These are phyloP conservation scores for Anorthoa munda DNA, from an alignment of 2,888 invertebrate species.

Conservation along the genomic window DNA sequence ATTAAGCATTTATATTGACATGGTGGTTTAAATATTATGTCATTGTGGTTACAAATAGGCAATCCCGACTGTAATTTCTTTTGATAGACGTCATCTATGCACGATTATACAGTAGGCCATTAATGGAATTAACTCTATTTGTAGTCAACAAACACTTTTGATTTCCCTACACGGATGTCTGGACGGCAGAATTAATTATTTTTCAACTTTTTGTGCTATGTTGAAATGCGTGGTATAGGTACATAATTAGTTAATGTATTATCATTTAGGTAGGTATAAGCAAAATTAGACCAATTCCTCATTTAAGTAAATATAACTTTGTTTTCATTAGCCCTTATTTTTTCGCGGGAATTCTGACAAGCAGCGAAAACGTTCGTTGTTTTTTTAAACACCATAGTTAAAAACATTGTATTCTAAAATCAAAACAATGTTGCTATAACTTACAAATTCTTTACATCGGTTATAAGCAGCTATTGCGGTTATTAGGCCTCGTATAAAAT, in stretches of 20 bases:
- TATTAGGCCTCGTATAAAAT: neutral
- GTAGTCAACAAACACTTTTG: neutral
- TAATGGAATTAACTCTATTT: conserved; percentile 7
- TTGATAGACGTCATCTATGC: neutral
- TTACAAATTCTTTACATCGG: conserved; percentile 24
- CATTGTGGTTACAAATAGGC: conserved; percentile 9
- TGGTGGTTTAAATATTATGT: conserved; percentile 11
- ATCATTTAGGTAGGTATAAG: neutral
- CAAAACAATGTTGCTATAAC: conserved; percentile 20
- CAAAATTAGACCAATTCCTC: neutral
- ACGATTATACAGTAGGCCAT: neutral
- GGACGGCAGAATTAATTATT: conserved; percentile 3
- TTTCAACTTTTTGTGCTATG: neutral
- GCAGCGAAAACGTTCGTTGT: neutral
- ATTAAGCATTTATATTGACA: conserved; percentile 20
- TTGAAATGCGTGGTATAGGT: neutral
- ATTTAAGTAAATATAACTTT: conserved; percentile 16
- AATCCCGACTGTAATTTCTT: conserved; percentile 10
- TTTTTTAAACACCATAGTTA: conserved; percentile 16
- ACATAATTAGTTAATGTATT: neutral
- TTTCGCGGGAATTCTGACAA: conserved; percentile 21
- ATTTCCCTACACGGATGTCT: neutral
- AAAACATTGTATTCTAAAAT: neutral
- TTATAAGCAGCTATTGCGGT: conserved; percentile 16
- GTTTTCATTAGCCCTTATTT: neutral